Evolutionary conservation across 2,797 vertebrate species (phyloP).

Genomic region (Xenops minutus): DNA sequence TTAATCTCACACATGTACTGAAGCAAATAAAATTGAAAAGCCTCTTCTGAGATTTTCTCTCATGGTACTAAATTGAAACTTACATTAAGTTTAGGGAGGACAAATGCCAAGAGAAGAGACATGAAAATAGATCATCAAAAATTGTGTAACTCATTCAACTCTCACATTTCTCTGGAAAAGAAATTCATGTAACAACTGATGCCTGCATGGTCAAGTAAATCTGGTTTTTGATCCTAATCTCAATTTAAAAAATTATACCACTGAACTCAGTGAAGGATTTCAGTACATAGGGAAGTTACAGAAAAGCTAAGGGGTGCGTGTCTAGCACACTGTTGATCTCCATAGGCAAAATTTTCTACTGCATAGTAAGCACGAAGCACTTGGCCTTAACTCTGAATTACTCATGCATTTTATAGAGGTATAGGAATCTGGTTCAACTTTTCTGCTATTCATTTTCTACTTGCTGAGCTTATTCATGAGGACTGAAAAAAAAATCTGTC

Average conservation of each 20-base stretch:
- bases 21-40: slow-evolving; percentile 18
- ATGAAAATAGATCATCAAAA: not conserved
- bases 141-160: not conserved
- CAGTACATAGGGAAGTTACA: not conserved
- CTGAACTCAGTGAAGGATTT: not conserved
- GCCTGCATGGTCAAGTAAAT: not conserved
- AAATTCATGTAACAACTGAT: not conserved
- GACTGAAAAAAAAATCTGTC: not conserved
- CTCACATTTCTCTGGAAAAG: not conserved
- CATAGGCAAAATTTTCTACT: not conserved
- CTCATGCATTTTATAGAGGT: not conserved
- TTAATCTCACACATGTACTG: not conserved
- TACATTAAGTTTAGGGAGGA: not conserved
- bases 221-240: not conserved
- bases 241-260: not conserved
- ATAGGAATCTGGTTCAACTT: not conserved
- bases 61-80: not conserved
- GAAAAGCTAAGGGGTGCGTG: not conserved
- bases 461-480: not conserved
- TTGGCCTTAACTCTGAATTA: not conserved
- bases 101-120: not conserved
- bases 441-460: not conserved
- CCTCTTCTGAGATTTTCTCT: not conserved
- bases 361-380: not conserved
- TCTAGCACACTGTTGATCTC: not conserved